Evolutionary conservation across 2,113 vertebrate species (phyloP), one percentile per base, ranked within the genome.

Genomic region (Eudyptes chrysolophus): DNA sequence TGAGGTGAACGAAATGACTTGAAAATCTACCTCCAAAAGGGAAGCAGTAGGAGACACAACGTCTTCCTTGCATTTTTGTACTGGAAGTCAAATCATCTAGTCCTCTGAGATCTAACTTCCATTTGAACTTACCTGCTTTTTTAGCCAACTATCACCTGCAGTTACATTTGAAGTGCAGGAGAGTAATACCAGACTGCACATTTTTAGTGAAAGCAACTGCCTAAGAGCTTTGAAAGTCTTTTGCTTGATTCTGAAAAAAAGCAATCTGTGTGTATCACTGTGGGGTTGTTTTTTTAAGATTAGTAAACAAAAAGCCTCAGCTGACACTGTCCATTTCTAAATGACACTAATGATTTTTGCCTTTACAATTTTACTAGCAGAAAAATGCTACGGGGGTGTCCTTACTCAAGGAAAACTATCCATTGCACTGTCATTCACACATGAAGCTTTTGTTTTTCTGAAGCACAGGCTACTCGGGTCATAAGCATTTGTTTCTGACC

Each of bases 391-490:
- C 2, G 5, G 6, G 76, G 62, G 46, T 57, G 34, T 93, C 66
- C 72, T 89, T 84, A 74, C 34, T 94, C 61, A 87, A 65, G 62
- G 96, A 85, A 78, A 97, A 85, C 32, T 69, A 70, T 44, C 79
- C 96, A 87, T 65, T n/a, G 90, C 91, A 74, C 85, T 87, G 92
- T 58, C 76, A 95, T 76, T 97, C 94, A 94, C 36, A 52, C 86
- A 84, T 17, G 71, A 97, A 97, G 86, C 65, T 96, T 97, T 87
- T 96, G 95, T 87, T 97, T 92, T 94, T 94, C 64, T 79, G 94
- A 97, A 96, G 94, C 92, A 96, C 81, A 92, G 69, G 92, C 88
- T 94, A 64, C 89, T 97, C 76, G 84, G 94, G 90, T 91, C 85
- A 6, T 93, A 96, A 96, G 84, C 95, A 94, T 81, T 95, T 92